Evolutionary conservation across 37 sponge, comb jelly and placozoan genomes (phyloP).

Genomic region (Chondrilla cf. caribensis): DNA sequence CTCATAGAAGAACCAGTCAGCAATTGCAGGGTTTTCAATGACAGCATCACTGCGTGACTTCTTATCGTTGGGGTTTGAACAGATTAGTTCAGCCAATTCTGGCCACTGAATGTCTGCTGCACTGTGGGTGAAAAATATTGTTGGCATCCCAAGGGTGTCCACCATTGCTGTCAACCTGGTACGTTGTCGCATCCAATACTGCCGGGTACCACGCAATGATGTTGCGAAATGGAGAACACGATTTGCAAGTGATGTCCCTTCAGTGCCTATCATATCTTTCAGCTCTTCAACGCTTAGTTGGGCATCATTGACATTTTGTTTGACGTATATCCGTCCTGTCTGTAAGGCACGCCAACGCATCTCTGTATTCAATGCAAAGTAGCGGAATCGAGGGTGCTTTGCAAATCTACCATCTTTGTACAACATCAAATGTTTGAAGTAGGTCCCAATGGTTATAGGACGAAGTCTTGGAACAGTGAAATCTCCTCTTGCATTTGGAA

Average conservation of each 20-base stretch:
- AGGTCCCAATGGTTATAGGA: background rate
- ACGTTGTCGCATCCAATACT: conserved; percentile 53
- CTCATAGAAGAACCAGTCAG: conserved; percentile 31
- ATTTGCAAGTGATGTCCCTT: conserved; percentile 38
- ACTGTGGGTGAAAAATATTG: conserved; percentile 32
- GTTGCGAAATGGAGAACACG: conserved; percentile 39
- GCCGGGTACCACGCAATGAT: conserved; percentile 38
- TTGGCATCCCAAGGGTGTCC: conserved; percentile 46
- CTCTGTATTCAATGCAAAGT: conserved; percentile 12
- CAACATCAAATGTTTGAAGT: conserved; percentile 14
- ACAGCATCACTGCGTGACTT: conserved; percentile 10
- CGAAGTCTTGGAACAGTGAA: background rate
- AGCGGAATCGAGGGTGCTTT: conserved; percentile 25
- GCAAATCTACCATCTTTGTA: conserved; percentile 32
- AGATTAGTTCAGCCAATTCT: conserved; percentile 45
- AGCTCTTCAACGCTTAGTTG: conserved; percentile 36
- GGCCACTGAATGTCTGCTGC: conserved; percentile 64
- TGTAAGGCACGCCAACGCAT: conserved; percentile 25
- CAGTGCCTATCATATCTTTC: conserved; percentile 44
- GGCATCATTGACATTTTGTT: conserved; percentile 24
- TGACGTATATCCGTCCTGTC: conserved; percentile 11
- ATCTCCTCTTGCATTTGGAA: background rate
- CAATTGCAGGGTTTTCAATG: conserved; percentile 29
- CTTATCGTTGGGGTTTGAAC: conserved; percentile 27
- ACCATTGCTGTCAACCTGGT: conserved; percentile 43